These are phyloP conservation scores for Sander lucioperca DNA, from an alignment of 2,113 vertebrate species.

Conservation along the genomic window DNA sequence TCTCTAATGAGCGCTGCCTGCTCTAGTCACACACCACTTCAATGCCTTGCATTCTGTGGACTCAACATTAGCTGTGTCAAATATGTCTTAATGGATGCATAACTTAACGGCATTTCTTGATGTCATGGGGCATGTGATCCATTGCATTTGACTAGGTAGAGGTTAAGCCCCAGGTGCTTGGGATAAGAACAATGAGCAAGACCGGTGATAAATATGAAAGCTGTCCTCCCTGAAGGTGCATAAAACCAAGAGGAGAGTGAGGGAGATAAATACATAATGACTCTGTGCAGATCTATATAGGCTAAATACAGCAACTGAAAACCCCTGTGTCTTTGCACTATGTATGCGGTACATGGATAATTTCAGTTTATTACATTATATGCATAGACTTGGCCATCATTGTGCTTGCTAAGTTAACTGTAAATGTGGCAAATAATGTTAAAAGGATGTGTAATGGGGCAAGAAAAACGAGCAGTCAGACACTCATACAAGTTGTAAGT, in stretches of 20 bases:
- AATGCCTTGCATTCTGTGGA: neutral
- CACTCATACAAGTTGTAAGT: neutral
- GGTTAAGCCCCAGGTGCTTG: neutral
- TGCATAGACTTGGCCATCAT: neutral
- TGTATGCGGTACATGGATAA: neutral
- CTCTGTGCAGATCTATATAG: neutral
- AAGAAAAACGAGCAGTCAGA: neutral
- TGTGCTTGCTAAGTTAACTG: neutral
- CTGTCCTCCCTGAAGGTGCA: neutral
- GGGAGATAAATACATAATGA: neutral
- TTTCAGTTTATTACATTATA: neutral
- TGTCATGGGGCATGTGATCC: neutral
- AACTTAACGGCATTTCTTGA: constrained; percentile 1
- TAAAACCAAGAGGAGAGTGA: constrained; percentile 1
- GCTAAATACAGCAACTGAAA: neutral
- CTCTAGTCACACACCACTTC: neutral
- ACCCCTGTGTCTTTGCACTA: neutral
- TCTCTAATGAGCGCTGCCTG: neutral
- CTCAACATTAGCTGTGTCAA: neutral
- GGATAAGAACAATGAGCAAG: neutral
- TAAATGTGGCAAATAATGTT: neutral
- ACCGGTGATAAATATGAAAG: constrained; percentile 3
- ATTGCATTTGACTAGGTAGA: no score
- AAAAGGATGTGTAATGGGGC: neutral
- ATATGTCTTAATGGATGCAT: neutral